Percentiles rank a stretch among this genome's conserved stretches.
These are phyloP conservation scores for Tipula vernalis DNA, from an alignment of 2,888 invertebrate species.

Conservation along the genomic window DNA sequence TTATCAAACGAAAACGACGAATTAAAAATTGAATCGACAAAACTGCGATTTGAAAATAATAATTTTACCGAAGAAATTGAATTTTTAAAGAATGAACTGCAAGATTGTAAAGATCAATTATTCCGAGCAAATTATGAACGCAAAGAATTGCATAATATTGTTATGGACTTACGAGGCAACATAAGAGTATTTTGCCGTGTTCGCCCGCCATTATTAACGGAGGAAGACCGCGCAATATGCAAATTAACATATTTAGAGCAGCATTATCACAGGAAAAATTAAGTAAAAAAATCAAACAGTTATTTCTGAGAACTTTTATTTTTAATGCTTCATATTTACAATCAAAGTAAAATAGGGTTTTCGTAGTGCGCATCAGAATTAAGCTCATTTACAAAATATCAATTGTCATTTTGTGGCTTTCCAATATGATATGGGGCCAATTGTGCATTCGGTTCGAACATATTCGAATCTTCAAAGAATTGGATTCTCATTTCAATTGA, in stretches of 20 bases:
- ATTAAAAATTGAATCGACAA: constrained; percentile 22
- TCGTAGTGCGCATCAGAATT: too few species aligned
- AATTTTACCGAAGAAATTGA: constrained; percentile 23
- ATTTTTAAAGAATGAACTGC: constrained; percentile 22
- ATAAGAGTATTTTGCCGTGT: constrained; percentile 74
- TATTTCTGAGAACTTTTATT: too few species aligned
- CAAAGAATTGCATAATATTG: constrained; percentile 51
- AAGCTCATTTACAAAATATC: too few species aligned
- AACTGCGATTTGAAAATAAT: constrained; percentile 24
- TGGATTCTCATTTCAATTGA: too few species aligned
- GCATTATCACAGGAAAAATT: too few species aligned
- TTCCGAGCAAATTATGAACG: constrained; percentile 41
- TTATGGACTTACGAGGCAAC: constrained; percentile 67
- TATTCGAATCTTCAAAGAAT: too few species aligned
- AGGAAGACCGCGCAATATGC: constrained; percentile 32
- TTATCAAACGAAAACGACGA: constrained; percentile 20
- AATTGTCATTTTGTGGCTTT: too few species aligned
- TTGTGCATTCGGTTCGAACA: too few species aligned
- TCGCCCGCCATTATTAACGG: constrained; percentile 51
- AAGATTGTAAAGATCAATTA: constrained; percentile 27
- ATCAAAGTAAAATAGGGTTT: too few species aligned
- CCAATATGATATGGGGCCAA: too few species aligned
- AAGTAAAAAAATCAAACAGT: too few species aligned
- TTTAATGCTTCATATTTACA: too few species aligned
- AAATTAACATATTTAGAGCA: constrained; percentile 32